Base-by-base conservation (phyloP, 1,140 invertebrate species). In the Pseudomyrmex pallidus region DNA sequence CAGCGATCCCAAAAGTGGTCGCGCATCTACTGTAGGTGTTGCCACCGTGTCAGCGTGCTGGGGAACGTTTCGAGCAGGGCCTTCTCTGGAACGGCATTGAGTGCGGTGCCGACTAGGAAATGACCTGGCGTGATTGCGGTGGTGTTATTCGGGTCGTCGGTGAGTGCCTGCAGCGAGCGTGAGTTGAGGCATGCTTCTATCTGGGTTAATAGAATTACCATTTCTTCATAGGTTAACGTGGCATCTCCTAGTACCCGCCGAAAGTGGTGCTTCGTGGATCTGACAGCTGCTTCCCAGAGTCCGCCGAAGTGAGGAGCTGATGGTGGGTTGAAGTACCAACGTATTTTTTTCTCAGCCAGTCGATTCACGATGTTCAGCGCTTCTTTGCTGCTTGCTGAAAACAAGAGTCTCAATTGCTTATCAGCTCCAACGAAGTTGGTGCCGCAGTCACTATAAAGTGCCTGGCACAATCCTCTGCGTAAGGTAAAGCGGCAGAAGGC, bases 351-450 rank as follows among this genome's bases (percentile, higher is more conserved):
- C 0, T 2, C 35, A 0, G 76, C 3, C 0, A 72, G 54, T 35
- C 1, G n/a, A 2, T 2, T 3, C 0, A 3, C 61, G 4, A 63
- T 63, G 1, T 2, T 13, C 2, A 2, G 25, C 0, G 4, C 46
- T 2, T 25, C 2, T 4, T 8, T 5, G 0, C 35, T 20, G 44
- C n/a, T 10, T 17, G 61, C 74, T 0, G 12, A 3, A 52, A 87
- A 82, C 54, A 85, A 44, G 25, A 64, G 61, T 35, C 83, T 62
- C 3, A 93, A 64, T 35, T 88, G 44, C 2, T 70, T 73, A n/a
- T 86, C 76, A 0, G 90, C 91, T 15, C 90, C 88, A 0, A 89
- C 66, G 84, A 93, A 93, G 66, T 91, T 94, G 0, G 91, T 93
- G 0, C 85, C 93, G 66, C 91, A 90, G 48, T 94, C 92, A 1